Evolutionary conservation across 2,113 vertebrate genomes (phyloP).

Genomic region (Actinemys pallida): DNA sequence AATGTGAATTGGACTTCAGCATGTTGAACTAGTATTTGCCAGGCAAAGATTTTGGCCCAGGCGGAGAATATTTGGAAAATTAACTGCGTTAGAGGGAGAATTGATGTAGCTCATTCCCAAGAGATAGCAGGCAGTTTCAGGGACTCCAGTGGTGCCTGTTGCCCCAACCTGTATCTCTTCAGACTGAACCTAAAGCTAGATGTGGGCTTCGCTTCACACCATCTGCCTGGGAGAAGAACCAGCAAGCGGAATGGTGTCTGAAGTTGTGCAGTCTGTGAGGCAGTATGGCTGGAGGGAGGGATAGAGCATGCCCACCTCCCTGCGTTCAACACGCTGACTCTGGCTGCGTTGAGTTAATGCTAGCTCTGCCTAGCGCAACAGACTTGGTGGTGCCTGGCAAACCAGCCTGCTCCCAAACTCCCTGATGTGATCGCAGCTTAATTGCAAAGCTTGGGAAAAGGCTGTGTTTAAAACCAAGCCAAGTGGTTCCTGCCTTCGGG

Average conservation of each 20-base stretch:
- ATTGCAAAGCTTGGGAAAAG: conserved; percentile 14
- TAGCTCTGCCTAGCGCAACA: not conserved
- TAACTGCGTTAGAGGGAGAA: not conserved
- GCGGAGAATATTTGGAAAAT: not conserved
- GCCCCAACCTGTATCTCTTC: rapidly evolving
- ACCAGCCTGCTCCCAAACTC: not conserved
- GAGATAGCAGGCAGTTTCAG: not conserved
- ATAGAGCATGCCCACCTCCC: not conserved
- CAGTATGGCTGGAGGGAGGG: rapidly evolving
- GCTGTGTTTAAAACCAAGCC: not conserved
- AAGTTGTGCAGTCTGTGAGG: not conserved
- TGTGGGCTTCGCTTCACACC: rapidly evolving
- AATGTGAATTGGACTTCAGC: rapidly evolving
- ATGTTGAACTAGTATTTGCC: not conserved
- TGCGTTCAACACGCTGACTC: not conserved
- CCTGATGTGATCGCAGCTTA: rapidly evolving
- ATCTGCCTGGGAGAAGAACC: not conserved
- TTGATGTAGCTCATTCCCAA: rapidly evolving
- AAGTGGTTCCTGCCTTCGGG: rapidly evolving
- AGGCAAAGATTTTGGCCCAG: not conserved
- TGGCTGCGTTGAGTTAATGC: not conserved
- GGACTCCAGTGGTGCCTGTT: not conserved
- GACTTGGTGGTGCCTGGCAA: conserved; percentile 55
- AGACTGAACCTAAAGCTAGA: not conserved
- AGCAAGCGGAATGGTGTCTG: not conserved